phyloP scores from a whole-genome alignment of 1,140 invertebrate species.

The Dysdera silvatica region DNA sequence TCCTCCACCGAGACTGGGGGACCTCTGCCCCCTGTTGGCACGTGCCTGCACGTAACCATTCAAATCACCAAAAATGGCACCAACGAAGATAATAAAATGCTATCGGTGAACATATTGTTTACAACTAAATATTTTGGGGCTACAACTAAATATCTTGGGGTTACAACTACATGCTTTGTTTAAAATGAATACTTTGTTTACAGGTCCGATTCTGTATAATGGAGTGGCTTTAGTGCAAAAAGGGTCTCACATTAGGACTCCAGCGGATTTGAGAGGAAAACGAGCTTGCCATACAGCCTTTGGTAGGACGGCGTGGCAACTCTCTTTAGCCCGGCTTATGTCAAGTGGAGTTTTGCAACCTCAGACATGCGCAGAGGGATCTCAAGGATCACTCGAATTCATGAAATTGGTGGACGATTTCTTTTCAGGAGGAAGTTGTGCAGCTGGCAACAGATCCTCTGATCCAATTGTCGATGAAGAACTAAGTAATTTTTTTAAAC shows the following conservation, averaged over 20 bases:
- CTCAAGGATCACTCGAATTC: constrained; percentile 48
- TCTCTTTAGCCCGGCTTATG: constrained; percentile 53
- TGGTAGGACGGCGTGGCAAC: constrained; percentile 67
- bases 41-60: too few species aligned
- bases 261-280: constrained; percentile 58
- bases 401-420: constrained; percentile 69
- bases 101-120: too few species aligned
- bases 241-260: constrained; percentile 51
- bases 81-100: too few species aligned
- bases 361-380: constrained; percentile 56
- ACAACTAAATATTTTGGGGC: too few species aligned
- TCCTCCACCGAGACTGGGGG: too few species aligned
- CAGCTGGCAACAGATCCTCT: constrained; percentile 68
- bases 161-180: not conserved
- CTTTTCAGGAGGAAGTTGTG: constrained; percentile 65
- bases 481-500: constrained; percentile 65
- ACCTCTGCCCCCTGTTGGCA: too few species aligned
- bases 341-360: constrained; percentile 58
- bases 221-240: constrained; percentile 67
- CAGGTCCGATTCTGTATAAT: constrained; percentile 64
- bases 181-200: not conserved
- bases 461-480: constrained; percentile 57
- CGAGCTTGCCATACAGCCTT: constrained; percentile 72
- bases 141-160: too few species aligned
- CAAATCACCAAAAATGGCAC: too few species aligned